Conservation (phyloP, 2,797 vertebrate genomes). For the Anguilla marmorata region DNA sequence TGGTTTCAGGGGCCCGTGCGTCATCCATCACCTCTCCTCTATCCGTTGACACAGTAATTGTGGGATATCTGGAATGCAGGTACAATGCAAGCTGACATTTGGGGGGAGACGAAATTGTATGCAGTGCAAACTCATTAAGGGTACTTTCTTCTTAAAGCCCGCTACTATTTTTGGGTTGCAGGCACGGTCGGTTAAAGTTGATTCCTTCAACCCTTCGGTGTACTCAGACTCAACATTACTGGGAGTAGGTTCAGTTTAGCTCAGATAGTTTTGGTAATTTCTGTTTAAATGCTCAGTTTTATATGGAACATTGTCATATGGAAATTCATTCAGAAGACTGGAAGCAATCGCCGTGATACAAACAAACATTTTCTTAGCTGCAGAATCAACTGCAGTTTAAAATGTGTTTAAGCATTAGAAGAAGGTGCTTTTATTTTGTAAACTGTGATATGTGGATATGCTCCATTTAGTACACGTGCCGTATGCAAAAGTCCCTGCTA, state of each 20-base stretch:
- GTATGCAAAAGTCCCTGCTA: background rate
- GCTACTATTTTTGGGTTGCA: constrained; percentile 79
- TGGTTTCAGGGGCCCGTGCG: constrained; percentile 76
- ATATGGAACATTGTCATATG: background rate
- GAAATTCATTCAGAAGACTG: background rate
- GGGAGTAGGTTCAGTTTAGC: background rate
- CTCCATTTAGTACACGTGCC: constrained; percentile 14
- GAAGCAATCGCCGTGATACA: background rate
- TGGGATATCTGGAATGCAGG: constrained; percentile 79
- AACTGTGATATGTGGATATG: background rate
- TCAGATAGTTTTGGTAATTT: background rate
- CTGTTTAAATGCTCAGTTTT: background rate
- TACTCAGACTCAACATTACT: background rate
- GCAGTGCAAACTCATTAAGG: constrained; percentile 80
- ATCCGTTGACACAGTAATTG: constrained; percentile 83
- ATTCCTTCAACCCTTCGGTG: background rate
- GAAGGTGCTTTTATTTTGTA: background rate
- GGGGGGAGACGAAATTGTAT: constrained; percentile 81
- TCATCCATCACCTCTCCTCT: constrained; percentile 79
- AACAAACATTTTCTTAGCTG: background rate
- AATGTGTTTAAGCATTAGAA: background rate
- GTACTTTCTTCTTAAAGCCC: constrained; percentile 66
- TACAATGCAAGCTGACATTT: constrained; percentile 82
- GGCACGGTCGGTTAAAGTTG: constrained; percentile 64
- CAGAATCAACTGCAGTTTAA: background rate